Evolutionary conservation across 2,113 vertebrate species (phyloP).

Genomic region (Tympanuchus pallidicinctus): DNA sequence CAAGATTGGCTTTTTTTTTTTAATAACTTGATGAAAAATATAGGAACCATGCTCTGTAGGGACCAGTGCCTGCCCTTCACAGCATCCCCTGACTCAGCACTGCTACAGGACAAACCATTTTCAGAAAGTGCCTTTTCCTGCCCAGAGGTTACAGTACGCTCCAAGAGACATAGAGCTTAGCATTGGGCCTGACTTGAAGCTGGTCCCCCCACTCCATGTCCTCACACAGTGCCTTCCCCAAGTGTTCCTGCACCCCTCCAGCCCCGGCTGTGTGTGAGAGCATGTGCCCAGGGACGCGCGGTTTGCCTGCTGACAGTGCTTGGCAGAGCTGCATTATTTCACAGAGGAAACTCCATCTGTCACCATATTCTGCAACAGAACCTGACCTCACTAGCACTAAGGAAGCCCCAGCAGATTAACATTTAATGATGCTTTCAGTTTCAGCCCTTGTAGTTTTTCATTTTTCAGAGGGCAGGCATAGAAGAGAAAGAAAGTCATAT

Average conservation of each 20-base stretch:
- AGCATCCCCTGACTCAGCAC: neutral
- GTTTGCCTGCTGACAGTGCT: neutral
- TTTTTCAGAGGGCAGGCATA: neutral
- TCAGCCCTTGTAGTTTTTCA: slow-evolving; percentile 55
- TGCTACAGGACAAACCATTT: neutral
- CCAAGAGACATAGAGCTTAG: neutral
- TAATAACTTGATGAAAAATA: neutral
- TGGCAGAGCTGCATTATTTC: neutral
- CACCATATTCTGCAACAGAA: slow-evolving; percentile 14
- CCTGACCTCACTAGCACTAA: slow-evolving; percentile 40
- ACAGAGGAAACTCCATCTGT: slow-evolving; percentile 70
- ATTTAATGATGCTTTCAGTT: slow-evolving; percentile 69
- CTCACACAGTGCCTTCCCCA: fast-evolving
- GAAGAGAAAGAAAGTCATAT: neutral
- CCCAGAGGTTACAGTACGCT: neutral
- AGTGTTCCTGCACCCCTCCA: fast-evolving
- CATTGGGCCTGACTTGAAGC: neutral
- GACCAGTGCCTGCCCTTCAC: neutral
- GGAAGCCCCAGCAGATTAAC: slow-evolving; percentile 68
- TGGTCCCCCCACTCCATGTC: neutral
- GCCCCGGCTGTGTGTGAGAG: neutral
- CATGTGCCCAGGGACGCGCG: neutral
- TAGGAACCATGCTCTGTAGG: neutral
- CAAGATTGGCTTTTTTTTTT: neutral
- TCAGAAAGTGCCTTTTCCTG: neutral